Conservation (phyloP, 2,888 invertebrate genomes). For the Leucophora obtusa region DNA sequence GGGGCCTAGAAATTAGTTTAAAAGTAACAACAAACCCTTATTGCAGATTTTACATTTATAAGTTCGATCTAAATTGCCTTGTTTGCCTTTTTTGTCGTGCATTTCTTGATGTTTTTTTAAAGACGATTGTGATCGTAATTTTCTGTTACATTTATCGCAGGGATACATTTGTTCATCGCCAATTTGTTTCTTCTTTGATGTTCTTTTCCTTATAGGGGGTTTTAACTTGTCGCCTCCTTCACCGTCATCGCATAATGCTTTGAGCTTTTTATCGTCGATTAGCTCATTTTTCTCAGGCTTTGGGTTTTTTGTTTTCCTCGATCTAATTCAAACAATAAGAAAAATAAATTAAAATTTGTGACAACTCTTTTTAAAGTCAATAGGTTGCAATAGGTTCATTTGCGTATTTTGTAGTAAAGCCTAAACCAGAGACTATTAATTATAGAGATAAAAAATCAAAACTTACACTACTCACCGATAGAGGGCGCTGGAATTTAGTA, state of each 20-base stretch:
- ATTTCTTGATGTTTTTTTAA: conserved; percentile 47
- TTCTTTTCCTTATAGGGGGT: conserved; percentile 3
- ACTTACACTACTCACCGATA: too few relatives aligned
- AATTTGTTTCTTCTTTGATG: conserved; percentile 9
- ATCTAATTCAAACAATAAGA: conserved; percentile 52
- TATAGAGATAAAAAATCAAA: too few relatives aligned
- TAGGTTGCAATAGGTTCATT: too few relatives aligned
- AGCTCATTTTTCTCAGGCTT: conserved; percentile 30
- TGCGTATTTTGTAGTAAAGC: too few relatives aligned
- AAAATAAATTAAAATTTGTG: conserved; percentile 45
- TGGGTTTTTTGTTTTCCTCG: conserved; percentile 42
- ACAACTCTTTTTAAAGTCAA: too few relatives aligned
- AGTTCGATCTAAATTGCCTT: conserved; percentile 13
- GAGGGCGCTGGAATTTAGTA: too few relatives aligned
- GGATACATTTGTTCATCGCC: conserved; percentile 32
- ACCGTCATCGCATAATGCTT: conserved; percentile 1
- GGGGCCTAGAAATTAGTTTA: not conserved
- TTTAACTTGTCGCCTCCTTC: conserved; percentile 20
- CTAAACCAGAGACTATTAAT: too few relatives aligned
- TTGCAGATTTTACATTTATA: conserved; percentile 53
- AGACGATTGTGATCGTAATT: conserved; percentile 47
- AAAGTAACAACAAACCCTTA: conserved; percentile 27
- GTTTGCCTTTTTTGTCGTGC: conserved; percentile 40
- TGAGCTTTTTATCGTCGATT: conserved; percentile 9
- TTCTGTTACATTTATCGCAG: conserved; percentile 51